Percentiles rank a stretch among this genome's conserved stretches.
Conservation (phyloP, 1,140 invertebrate genomes). For the Cyclargus thomasi region DNA sequence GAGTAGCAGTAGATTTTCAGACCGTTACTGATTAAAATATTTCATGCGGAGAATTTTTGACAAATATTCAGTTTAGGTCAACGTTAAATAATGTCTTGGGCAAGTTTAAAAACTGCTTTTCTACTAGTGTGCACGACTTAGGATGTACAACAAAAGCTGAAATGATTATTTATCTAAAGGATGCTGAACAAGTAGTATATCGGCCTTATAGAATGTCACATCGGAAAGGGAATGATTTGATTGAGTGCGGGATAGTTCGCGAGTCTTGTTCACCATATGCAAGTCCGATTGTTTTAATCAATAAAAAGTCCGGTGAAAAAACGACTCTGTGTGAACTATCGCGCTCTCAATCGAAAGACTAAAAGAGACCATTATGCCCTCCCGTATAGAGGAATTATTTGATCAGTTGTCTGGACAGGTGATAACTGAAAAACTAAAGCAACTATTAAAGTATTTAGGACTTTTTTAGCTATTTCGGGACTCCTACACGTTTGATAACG, state of each 20-base stretch:
- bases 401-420: slow-evolving; percentile 10
- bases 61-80: neutral
- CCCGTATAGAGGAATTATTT: slow-evolving; percentile 15
- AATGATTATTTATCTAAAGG: slow-evolving; percentile 5
- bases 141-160: neutral
- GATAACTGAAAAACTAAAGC: slow-evolving; percentile 10
- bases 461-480: neutral
- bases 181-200: slow-evolving; percentile 10
- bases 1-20: no score
- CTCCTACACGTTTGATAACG: neutral
- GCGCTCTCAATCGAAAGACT: slow-evolving; percentile 15
- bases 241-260: neutral
- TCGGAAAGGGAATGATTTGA: slow-evolving; percentile 8
- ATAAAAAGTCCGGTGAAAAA: slow-evolving; percentile 14
- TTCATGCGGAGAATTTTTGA: neutral
- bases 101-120: neutral
- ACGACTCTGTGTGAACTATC: slow-evolving; percentile 17
- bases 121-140: neutral
- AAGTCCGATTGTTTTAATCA: slow-evolving; percentile 15
- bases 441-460: neutral
- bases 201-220: slow-evolving; percentile 10
- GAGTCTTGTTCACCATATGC: slow-evolving; percentile 16
- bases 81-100: neutral
- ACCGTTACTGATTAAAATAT: slow-evolving; percentile 14
- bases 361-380: slow-evolving; percentile 15